Evolutionary conservation across 2,113 vertebrate genomes (phyloP), one percentile per base, ranked within the genome.

Genomic region (Neopipo cinnamomea): DNA sequence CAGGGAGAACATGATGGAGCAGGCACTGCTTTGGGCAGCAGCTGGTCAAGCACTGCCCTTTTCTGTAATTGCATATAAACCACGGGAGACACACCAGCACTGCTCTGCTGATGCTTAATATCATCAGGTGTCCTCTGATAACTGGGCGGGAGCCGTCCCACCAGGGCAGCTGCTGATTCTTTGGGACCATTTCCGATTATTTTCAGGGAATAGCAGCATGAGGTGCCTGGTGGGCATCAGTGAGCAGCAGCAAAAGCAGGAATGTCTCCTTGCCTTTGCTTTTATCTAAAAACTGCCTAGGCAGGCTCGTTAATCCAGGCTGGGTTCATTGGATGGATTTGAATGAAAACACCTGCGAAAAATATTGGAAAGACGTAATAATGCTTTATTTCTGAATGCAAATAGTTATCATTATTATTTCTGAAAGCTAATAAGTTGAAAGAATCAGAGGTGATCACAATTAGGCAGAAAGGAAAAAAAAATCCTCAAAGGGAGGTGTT

Each of bases 21-120:
- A 6, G 62, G 58, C 65, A 35, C 5, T 0, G 4, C 71, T 91
- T 52, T 46, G 2, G 8, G 76, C 39, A 8, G 44, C 0, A 0
- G 44, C 63, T 88, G 58, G 37, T 75, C 16, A 2, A 9, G 59
- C 59, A 4, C 58, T 85, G 73, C 47, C 56, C 59, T 42, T 39
- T 39, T 25, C 56, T 93, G 42, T 49, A 59, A 65, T 55, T 68
- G 35, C 50, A 22, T 21, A 41, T 30, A 49, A 84, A 67, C 85
- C 93, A 59, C 1, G 0, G 56, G 47, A 84, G 83, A 49, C 0
- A 1, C 37, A 80, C 37, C 35, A 58, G 21, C 12, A 6, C 71
- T 18, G 37, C 75, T 41, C 66, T 72, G 55, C 61, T 82, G 25
- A 50, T 67, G 44, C 71, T 72, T 72, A 16, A 5, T 12, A 33